These are phyloP conservation scores for Philhelius pedissequus DNA, from an alignment of 2,888 invertebrate genomes.

Conservation along the genomic window DNA sequence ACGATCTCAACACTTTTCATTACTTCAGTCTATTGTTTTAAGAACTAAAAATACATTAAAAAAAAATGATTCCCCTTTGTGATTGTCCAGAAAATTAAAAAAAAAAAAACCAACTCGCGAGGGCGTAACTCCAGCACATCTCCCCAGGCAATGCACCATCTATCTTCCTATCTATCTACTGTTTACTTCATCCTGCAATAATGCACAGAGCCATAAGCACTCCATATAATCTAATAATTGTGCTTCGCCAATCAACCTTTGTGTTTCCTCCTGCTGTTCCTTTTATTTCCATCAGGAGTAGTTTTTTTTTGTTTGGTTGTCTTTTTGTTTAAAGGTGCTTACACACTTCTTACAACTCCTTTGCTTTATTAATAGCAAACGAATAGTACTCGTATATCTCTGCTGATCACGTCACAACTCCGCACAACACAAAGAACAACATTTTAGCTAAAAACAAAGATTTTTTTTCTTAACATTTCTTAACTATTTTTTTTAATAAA, in stretches of 20 bases:
- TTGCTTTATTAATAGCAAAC: slow-evolving; percentile 56
- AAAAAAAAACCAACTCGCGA: background rate
- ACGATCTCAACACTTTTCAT: slow-evolving; percentile 53
- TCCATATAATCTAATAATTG: slow-evolving; percentile 67
- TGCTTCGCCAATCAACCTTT: slow-evolving; percentile 58
- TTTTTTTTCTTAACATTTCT: slow-evolving; percentile 1
- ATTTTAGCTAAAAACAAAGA: slow-evolving; percentile 8
- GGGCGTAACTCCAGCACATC: slow-evolving; percentile 55
- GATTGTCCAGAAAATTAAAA: background rate
- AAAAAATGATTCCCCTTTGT: background rate
- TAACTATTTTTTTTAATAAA: slow-evolving; percentile 21
- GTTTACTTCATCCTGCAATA: slow-evolving; percentile 7
- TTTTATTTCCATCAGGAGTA: background rate
- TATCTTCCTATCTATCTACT: slow-evolving; percentile 44
- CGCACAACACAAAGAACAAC: slow-evolving; percentile 38
- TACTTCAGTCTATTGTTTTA: slow-evolving; percentile 44
- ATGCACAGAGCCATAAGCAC: slow-evolving; percentile 55
- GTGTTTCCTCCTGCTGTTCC: slow-evolving; percentile 26
- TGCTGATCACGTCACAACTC: slow-evolving; percentile 59
- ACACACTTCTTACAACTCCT: slow-evolving; percentile 48
- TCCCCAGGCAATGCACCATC: slow-evolving; percentile 41
- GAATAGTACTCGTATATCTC: slow-evolving; percentile 47
- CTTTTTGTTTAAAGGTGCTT: slow-evolving; percentile 37
- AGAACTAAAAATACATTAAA: slow-evolving; percentile 5
- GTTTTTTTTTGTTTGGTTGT: background rate